phyloP scores from a whole-genome alignment of 2,797 vertebrate genomes.

The Linurgus olivaceus region DNA sequence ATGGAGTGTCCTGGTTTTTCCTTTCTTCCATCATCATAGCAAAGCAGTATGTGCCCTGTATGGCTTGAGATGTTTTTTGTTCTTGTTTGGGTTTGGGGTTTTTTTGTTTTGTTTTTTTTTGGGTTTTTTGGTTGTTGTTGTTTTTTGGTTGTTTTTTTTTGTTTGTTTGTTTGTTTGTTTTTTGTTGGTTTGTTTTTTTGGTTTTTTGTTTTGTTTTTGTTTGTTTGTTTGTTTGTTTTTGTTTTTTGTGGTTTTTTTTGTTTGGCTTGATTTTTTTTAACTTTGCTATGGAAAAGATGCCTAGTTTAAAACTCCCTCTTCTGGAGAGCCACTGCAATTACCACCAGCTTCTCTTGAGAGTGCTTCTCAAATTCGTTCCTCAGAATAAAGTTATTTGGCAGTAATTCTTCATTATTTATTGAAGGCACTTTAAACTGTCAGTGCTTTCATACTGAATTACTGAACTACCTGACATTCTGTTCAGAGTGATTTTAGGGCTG shows the following conservation, averaged over 20 bases:
- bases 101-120: not conserved
- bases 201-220: not conserved
- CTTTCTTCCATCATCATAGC: not conserved
- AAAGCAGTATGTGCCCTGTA: not conserved
- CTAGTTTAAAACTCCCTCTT: conserved; percentile 16
- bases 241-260: not conserved
- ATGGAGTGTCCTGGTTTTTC: not conserved
- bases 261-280: not conserved
- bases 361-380: not conserved
- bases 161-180: not conserved
- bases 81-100: not conserved
- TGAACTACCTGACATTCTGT: not conserved
- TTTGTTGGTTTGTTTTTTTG: no score
- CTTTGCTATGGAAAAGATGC: not conserved
- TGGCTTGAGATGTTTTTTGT: not conserved
- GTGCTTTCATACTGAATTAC: not conserved
- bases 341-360: not conserved
- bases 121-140: not conserved
- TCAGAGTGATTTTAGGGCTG: not conserved
- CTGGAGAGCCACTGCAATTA: conserved; percentile 8
- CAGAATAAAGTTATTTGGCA: not conserved
- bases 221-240: no score
- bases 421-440: not conserved
- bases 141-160: no score
- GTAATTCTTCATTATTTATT: not conserved